These are phyloP conservation scores for Threskiornis aethiopicus DNA, from an alignment of 2,797 vertebrate genomes.

Conservation along the genomic window DNA sequence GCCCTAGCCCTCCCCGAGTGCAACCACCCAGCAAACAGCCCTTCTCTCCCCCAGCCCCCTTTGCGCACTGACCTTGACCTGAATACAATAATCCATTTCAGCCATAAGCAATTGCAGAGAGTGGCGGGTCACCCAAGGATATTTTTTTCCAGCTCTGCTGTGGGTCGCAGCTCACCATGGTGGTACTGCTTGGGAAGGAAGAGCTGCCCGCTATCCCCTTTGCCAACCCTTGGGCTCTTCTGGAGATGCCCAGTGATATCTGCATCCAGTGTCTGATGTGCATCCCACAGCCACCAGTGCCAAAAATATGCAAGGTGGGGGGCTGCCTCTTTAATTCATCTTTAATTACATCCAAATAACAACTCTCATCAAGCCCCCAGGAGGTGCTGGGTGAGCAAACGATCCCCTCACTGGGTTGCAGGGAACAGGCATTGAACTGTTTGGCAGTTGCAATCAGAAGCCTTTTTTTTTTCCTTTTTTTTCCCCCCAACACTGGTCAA, in stretches of 20 bases:
- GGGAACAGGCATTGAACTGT: conserved; percentile 21
- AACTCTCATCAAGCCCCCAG: not conserved
- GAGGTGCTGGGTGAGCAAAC: not conserved
- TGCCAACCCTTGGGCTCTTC: not conserved
- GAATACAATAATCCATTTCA: conserved; percentile 35
- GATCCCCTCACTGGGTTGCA: not conserved
- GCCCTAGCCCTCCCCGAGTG: too few species aligned
- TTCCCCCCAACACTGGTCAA: not conserved
- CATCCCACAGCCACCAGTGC: not conserved
- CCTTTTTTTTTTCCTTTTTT: not conserved
- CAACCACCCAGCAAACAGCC: not conserved
- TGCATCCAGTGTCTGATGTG: not conserved
- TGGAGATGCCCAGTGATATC: not conserved
- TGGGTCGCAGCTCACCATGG: not conserved
- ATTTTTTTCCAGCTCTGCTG: not conserved
- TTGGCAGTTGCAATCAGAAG: conserved; percentile 3
- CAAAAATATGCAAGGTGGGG: not conserved
- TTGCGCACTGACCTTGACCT: not conserved
- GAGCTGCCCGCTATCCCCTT: not conserved
- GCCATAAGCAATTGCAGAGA: not conserved
- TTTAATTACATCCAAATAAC: not conserved
- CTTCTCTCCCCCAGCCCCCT: not conserved
- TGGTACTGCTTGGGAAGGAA: not conserved
- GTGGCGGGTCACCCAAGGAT: not conserved
- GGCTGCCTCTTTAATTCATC: not conserved